A percentile compares a stretch with the other conserved stretches of the same genome.
Evolutionary conservation across 2,113 vertebrate genomes (phyloP).

Genomic region (Aythya baeri): DNA sequence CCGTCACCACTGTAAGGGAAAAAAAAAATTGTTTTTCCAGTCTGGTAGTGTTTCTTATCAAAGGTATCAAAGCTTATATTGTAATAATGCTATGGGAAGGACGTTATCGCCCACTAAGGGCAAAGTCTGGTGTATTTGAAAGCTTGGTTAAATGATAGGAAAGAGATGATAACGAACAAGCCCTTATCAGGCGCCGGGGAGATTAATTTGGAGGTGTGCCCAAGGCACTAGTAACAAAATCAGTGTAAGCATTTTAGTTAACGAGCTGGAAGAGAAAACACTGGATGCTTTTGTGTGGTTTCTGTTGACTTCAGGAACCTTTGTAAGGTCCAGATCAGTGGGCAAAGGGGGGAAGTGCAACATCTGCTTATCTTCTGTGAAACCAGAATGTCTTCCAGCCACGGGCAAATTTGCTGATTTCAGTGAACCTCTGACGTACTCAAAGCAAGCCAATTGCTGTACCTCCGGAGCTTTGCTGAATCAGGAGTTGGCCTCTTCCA

Average conservation of each 20-base stretch:
- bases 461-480: not conserved
- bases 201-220: not conserved
- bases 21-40: not conserved
- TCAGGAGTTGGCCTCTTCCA: not conserved
- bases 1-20: not conserved
- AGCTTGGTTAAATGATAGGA: conserved; percentile 9
- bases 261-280: conserved; percentile 42
- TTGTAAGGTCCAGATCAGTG: not conserved
- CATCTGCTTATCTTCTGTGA: conserved; percentile 38
- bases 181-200: not conserved
- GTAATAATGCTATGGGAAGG: not conserved
- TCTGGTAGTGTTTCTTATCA: not conserved
- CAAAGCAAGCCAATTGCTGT: not conserved
- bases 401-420: not conserved
- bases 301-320: conserved; percentile 23
- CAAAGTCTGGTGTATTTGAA: conserved; percentile 35
- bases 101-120: not conserved
- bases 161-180: conserved; percentile 15
- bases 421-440: not conserved
- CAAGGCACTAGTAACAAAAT: not conserved
- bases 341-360: not conserved
- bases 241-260: not conserved
- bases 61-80: not conserved
- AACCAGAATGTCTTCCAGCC: not conserved
- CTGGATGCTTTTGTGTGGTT: not conserved